Evolutionary conservation across 2,113 vertebrate genomes (phyloP).

Genomic region (Anhinga anhinga): DNA sequence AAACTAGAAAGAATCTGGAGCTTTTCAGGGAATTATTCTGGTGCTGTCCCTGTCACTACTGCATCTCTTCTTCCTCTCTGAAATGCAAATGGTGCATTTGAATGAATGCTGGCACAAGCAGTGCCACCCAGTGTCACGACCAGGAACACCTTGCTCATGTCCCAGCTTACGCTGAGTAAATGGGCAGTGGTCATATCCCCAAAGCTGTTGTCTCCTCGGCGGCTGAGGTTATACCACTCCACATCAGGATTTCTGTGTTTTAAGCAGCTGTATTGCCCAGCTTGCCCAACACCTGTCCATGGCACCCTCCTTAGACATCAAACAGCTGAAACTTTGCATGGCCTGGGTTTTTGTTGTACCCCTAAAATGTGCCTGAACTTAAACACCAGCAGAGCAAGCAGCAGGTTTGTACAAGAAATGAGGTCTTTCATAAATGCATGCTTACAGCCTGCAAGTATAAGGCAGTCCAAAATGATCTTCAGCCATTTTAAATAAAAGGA

Average conservation of each 20-base stretch:
- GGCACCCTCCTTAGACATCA: background rate
- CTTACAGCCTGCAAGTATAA: background rate
- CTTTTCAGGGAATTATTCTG: background rate
- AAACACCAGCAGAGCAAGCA: background rate
- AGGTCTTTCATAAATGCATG: background rate
- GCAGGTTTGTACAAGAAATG: background rate
- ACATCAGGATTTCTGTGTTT: background rate
- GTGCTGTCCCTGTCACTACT: background rate
- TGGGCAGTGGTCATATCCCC: fast-evolving
- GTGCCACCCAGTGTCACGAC: background rate
- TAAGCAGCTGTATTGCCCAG: background rate
- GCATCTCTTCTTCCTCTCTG: background rate
- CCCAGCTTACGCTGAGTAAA: background rate
- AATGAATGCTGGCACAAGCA: background rate
- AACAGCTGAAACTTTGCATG: background rate
- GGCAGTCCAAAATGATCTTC: background rate
- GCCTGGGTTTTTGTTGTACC: background rate
- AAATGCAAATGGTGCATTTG: background rate
- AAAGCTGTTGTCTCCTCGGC: background rate
- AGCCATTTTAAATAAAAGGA: background rate
- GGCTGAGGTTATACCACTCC: background rate
- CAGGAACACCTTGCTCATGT: background rate
- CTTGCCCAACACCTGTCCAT: background rate
- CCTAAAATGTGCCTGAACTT: background rate
- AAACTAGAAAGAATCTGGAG: background rate